Evolutionary conservation across 64 coral and sea anemone species (phyloP).

Genomic region (Stichodactyla helianthus): DNA sequence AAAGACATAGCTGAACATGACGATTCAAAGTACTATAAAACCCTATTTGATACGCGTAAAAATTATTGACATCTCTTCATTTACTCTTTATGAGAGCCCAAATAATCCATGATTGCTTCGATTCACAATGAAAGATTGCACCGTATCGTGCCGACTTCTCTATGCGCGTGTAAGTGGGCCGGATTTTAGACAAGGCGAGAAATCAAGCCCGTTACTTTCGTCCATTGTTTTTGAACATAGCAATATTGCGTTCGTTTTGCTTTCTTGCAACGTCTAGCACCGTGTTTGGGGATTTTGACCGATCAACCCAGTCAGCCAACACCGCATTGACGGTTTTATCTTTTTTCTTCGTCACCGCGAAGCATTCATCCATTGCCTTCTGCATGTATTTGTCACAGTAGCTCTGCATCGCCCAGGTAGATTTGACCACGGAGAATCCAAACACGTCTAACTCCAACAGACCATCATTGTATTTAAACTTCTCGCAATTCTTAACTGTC

Average conservation of each 20-base stretch:
- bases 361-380: conserved; percentile 25
- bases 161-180: neutral
- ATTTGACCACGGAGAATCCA: neutral
- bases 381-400: conserved; percentile 18
- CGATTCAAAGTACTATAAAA: no score
- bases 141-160: no score
- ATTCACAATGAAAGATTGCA: no score
- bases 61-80: no score
- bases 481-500: conserved; percentile 3
- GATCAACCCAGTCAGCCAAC: conserved; percentile 35
- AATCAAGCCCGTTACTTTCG: neutral
- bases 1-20: no score
- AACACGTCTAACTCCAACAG: conserved; percentile 31
- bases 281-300: neutral
- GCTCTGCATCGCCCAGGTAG: conserved; percentile 2
- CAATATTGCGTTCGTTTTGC: conserved; percentile 35
- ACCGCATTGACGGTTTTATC: conserved; percentile 32
- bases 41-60: no score
- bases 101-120: no score
- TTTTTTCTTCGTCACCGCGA: neutral
- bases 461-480: neutral
- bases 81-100: no score
- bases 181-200: neutral
- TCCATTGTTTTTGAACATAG: conserved; percentile 18
- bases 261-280: conserved; percentile 25